These are phyloP conservation scores for Oikopleura albicans DNA, from an alignment of 23 tunicate species.

Conservation along the genomic window DNA sequence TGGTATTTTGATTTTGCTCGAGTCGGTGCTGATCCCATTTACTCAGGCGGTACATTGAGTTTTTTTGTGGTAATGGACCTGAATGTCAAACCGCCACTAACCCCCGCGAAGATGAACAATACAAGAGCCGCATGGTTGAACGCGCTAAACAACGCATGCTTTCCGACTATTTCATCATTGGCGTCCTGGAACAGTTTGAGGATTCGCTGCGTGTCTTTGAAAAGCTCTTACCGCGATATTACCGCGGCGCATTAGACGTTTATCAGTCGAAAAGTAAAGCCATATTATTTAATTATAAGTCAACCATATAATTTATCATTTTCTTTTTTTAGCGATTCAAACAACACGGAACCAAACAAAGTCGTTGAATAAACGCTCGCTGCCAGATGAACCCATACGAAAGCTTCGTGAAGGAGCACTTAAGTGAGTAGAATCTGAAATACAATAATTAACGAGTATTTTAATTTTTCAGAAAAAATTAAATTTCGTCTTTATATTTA, in stretches of 20 bases:
- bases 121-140: neutral
- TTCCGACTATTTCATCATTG: neutral
- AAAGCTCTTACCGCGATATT: slow-evolving; percentile 8
- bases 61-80: slow-evolving; percentile 15
- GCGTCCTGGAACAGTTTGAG: slow-evolving; percentile 7
- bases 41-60: slow-evolving; percentile 17
- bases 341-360: slow-evolving; percentile 3
- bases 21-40: too few relatives aligned
- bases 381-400: neutral
- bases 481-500: neutral
- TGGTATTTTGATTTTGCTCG: too few relatives aligned
- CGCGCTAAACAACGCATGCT: neutral
- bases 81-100: neutral
- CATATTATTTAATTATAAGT: too few relatives aligned
- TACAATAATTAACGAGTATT: neutral
- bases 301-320: too few relatives aligned
- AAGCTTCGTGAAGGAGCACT: neutral
- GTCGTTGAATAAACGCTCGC: neutral
- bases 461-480: neutral
- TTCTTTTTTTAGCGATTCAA: neutral
- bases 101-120: neutral
- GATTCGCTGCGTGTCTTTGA: neutral
- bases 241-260: slow-evolving; percentile 2
- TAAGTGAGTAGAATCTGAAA: neutral
- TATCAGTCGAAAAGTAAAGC: slow-evolving; percentile 8